Base-by-base conservation (phyloP, 1,140 invertebrate genomes). In the Drosophila trapezifrons region DNA sequence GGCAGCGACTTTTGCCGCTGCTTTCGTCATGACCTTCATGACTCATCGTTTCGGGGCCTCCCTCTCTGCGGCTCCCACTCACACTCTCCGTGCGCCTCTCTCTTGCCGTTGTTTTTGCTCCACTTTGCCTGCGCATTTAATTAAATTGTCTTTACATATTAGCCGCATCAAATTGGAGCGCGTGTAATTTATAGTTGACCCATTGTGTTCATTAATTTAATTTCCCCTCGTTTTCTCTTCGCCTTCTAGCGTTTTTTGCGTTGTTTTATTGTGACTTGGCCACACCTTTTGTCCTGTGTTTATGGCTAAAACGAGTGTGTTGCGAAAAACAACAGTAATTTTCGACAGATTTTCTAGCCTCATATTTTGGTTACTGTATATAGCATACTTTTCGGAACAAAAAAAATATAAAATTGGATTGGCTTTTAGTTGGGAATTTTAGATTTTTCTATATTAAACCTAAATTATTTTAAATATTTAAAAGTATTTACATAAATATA, bases 21-120 rank as follows among this genome's bases (percentile, higher is more conserved):
- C 85, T 91, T 91, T 91, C 90, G 90, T 91, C 90, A 91, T 91
- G 90, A 91, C 90, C 90, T 91, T 91, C 90, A 91, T 91, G 90
- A 91, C 90, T 91, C 90, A 91, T 91, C 90, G 85, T 80, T 87
- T 70, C 52, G 73, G 72, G 70, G 71, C 64, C 54, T 72, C 32
- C 32, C 9, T 27, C 25, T 20, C n/a, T 35, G 49, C 49, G 29
- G 29, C 49, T 35, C 25, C 17, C 49, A 6, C 22, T 15, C 40
- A 13, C 27, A 8, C 32, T 70, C 64, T 32, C 9, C 17, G 18
- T 18, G 9, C 10, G 29, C 18, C 35, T 10, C 12, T 9, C 51
- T 52, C 8, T 40, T 40, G 29, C 15, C 42, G 20, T 58, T 60
- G 46, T 72, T 56, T 49, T 64, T 78, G 67, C 42, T 69, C 63